Conservation (phyloP, 2,113 vertebrate species). For the Climacteris rufus region DNA sequence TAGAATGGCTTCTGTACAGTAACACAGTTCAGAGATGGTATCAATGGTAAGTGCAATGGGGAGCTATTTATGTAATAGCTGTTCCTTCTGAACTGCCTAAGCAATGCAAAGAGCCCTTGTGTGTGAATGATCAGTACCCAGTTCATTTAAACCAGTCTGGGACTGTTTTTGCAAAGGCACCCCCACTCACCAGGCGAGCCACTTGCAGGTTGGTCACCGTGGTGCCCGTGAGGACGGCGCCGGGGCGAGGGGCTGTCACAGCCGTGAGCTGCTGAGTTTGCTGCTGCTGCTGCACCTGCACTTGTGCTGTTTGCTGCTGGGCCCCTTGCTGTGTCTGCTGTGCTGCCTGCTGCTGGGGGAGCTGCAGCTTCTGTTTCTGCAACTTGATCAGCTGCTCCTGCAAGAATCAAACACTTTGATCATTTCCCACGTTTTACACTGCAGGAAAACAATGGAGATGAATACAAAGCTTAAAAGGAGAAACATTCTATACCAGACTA, state of each 20-base stretch:
- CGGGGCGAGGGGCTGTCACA: conserved; percentile 82
- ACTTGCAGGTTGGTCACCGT: conserved; percentile 87
- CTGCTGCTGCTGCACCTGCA: conserved; percentile 80
- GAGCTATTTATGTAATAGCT: background rate
- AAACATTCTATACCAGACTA: background rate
- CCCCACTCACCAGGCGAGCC: conserved; percentile 86
- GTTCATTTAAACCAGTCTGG: background rate
- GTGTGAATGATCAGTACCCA: background rate
- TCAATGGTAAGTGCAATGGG: background rate
- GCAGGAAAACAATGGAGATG: background rate
- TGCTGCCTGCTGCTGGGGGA: conserved; percentile 77
- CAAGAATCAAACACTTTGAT: background rate
- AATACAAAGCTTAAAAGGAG: background rate
- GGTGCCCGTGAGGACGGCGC: conserved; percentile 82
- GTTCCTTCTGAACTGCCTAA: background rate
- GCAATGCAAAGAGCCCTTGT: background rate
- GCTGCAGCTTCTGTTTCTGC: conserved; percentile 83
- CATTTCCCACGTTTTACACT: background rate
- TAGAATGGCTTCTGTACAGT: background rate
- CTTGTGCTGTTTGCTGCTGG: conserved; percentile 75
- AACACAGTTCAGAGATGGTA: background rate
- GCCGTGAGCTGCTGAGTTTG: conserved; percentile 85
- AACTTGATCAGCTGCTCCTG: conserved; percentile 85
- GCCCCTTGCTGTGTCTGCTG: conserved; percentile 69
- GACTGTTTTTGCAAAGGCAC: background rate